Conservation (phyloP, 2,113 vertebrate species). For the Nesogale talazaci region DNA sequence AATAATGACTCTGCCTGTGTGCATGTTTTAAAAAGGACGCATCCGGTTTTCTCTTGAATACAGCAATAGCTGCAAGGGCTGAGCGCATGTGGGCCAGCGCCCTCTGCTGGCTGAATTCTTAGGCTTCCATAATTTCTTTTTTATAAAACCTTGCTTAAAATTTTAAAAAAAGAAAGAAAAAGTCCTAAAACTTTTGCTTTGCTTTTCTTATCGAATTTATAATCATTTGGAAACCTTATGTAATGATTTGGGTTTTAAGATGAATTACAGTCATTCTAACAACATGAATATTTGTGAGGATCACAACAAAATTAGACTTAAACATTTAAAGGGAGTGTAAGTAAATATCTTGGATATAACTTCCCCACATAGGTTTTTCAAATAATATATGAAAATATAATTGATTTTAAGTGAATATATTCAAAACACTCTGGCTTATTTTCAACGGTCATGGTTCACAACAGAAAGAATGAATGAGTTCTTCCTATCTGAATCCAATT, state of each 20-base stretch:
- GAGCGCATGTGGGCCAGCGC: conserved; percentile 8
- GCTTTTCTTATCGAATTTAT: background rate
- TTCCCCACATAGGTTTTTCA: background rate
- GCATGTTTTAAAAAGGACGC: background rate
- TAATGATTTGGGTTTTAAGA: background rate
- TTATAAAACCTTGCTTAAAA: background rate
- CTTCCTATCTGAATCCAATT: background rate
- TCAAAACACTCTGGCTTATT: background rate
- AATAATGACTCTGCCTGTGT: conserved; percentile 27
- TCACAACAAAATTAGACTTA: background rate
- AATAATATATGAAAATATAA: background rate
- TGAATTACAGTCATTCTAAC: background rate
- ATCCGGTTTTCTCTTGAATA: background rate
- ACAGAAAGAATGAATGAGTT: background rate
- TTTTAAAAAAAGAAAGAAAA: background rate
- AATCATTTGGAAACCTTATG: background rate
- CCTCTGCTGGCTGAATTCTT: conserved; percentile 70
- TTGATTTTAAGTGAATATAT: background rate
- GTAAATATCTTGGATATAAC: background rate
- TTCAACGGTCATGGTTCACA: background rate
- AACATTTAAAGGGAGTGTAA: conserved; percentile 22
- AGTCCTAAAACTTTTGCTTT: background rate
- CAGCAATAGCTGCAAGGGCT: background rate
- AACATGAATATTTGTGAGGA: background rate
- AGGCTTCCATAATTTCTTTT: background rate